Evolutionary conservation across 2,113 vertebrate genomes (phyloP), one percentile per base, ranked within the genome.

Genomic region (Symphodus melops): DNA sequence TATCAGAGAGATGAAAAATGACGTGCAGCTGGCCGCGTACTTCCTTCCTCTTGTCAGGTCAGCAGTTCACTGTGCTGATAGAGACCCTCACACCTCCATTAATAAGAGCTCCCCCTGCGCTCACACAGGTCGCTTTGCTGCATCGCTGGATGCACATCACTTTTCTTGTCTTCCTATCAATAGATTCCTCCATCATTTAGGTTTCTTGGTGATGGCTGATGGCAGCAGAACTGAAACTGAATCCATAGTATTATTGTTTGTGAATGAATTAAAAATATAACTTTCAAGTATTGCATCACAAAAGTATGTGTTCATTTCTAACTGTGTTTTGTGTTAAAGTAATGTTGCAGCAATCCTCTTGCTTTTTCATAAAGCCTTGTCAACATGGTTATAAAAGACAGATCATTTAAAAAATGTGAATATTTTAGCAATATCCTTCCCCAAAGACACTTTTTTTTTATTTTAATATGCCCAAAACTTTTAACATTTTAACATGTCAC

Each of bases 1-100:
- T 75, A 85, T 89, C 79, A 81, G 79, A 81, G 78, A 78, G 85
- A 92, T 93, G 93, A 94, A 91, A 93, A 93, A 94, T 92, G 87
- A 74, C 77, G 8, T 70, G 84, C 84, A 90, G 84, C 84, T 88
- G 86, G 85, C 72, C 14, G 48, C 85, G 84, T 75, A 91, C 86
- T 92, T 92, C 89, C 84, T 91, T 89, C 85, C 87, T 59, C 46
- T 75, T 79, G 83, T 68, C 21, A 53, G 92, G 91, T 93, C 92
- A 94, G 8, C 70, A 85, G 93, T 93, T 93, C 90, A 89, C 66
- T 39, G 72, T 81, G 89, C 82, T 90, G 91, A 93, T 86, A 89
- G 89, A 92, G 88, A 91, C 86, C 81, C 83, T 89, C 69, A 76
- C 83, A 85, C 85, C 69, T 88, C 75, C 88, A 87, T 83, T 85